A percentile compares a stretch with the other conserved stretches of the same genome.
Evolutionary conservation across 2,888 invertebrate genomes (phyloP).

Genomic region (Mamestra brassicae): DNA sequence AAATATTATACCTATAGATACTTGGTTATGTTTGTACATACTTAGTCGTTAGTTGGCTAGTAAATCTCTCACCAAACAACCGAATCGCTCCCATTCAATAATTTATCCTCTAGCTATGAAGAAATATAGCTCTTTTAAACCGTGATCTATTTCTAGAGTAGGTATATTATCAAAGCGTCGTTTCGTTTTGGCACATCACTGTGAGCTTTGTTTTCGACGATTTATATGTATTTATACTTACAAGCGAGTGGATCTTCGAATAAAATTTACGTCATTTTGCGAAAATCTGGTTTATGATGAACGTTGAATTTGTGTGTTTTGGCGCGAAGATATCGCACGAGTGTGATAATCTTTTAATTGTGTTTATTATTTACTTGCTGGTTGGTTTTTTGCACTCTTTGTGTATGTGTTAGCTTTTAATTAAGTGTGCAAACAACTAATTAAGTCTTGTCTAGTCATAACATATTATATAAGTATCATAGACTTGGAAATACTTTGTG

Average conservation of each 20-base stretch:
- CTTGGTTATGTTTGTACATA: not conserved
- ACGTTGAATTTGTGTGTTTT: slow-evolving; percentile 29
- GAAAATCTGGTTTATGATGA: slow-evolving; percentile 48
- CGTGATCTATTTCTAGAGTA: slow-evolving; percentile 46
- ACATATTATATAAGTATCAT: slow-evolving; percentile 16
- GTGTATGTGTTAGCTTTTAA: not conserved
- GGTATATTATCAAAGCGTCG: slow-evolving; percentile 22
- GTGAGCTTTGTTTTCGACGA: slow-evolving; percentile 57
- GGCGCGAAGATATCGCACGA: slow-evolving; percentile 7
- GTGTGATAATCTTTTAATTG: slow-evolving; percentile 9
- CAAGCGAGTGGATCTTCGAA: slow-evolving; percentile 54
- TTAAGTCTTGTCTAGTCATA: slow-evolving; percentile 40
- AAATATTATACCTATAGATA: not conserved
- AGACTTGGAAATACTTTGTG: not conserved
- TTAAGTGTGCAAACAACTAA: slow-evolving; percentile 27
- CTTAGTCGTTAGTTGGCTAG: not conserved
- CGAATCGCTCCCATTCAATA: slow-evolving; percentile 32
- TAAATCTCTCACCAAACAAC: slow-evolving; percentile 17
- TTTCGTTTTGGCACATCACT: slow-evolving; percentile 55
- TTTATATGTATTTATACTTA: slow-evolving; percentile 66
- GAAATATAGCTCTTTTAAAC: slow-evolving; percentile 35
- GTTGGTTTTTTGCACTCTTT: slow-evolving; percentile 14
- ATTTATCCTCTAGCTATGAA: slow-evolving; percentile 47
- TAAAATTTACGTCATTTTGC: slow-evolving; percentile 58
- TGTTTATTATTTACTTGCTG: slow-evolving; percentile 10